These are phyloP conservation scores for Emesis furor DNA, from an alignment of 2,888 invertebrate species.

Conservation along the genomic window DNA sequence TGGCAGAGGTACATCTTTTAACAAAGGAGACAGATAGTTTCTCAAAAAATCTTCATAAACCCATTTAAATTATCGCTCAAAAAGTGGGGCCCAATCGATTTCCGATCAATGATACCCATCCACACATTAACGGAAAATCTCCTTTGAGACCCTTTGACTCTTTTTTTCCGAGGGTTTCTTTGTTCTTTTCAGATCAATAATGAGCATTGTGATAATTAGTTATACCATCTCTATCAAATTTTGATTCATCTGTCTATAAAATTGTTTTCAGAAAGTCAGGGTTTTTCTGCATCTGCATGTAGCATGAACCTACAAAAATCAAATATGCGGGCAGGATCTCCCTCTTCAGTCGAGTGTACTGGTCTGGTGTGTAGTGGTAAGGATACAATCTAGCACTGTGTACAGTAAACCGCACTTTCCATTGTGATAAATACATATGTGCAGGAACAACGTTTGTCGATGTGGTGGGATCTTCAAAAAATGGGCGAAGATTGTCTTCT, in stretches of 20 bases:
- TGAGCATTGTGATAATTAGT: slow-evolving; percentile 9
- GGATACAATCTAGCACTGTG: neutral
- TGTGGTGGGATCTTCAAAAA: neutral
- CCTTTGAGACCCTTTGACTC: slow-evolving; percentile 12
- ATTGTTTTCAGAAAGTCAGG: neutral
- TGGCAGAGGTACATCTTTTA: neutral
- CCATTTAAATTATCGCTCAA: slow-evolving; percentile 1
- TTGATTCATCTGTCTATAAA: slow-evolving; percentile 12
- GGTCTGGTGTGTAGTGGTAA: slow-evolving; percentile 7
- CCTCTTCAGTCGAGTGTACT: neutral
- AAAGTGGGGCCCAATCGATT: slow-evolving; percentile 1
- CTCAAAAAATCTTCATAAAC: neutral
- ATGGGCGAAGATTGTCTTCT: slow-evolving; percentile 3
- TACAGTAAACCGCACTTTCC: neutral
- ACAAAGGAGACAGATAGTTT: neutral
- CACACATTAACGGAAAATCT: slow-evolving; percentile 14
- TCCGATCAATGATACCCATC: slow-evolving; percentile 14
- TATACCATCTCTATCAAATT: neutral
- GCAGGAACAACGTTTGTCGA: slow-evolving; percentile 2
- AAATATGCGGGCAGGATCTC: no score
- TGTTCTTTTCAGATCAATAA: slow-evolving; percentile 11
- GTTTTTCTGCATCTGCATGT: slow-evolving; percentile 16
- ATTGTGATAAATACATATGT: neutral
- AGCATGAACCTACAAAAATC: slow-evolving; percentile 14
- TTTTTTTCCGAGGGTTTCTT: slow-evolving; percentile 12